These are phyloP conservation scores for Garra rufa DNA, from an alignment of 2,113 vertebrate species.

Conservation along the genomic window DNA sequence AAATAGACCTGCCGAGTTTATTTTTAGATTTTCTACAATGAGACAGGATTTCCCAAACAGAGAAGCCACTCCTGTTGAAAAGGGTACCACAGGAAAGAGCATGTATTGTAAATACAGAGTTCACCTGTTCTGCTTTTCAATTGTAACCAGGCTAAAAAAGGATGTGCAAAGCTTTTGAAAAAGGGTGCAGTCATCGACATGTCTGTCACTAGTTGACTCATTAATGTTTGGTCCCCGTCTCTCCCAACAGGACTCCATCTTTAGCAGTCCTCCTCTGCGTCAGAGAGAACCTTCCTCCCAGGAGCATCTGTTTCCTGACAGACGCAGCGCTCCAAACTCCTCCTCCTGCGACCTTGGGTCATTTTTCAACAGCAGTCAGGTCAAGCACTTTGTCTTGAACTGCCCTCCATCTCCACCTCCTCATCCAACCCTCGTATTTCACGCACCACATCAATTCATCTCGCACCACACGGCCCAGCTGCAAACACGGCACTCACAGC, in stretches of 20 bases:
- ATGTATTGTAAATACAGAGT: too few relatives aligned
- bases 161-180: too few relatives aligned
- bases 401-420: conserved; percentile 77
- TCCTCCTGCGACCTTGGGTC: conserved; percentile 90
- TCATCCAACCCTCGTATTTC: conserved; percentile 82
- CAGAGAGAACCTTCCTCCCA: conserved; percentile 88
- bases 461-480: conserved; percentile 82
- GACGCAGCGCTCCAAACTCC: conserved; percentile 84
- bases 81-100: neutral
- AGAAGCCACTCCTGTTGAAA: neutral
- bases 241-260: conserved; percentile 94
- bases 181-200: too few relatives aligned
- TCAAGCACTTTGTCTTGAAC: conserved; percentile 83
- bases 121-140: too few relatives aligned
- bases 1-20: too few relatives aligned
- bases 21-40: neutral
- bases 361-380: conserved; percentile 89
- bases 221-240: conserved; percentile 9
- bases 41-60: neutral
- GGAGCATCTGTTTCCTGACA: conserved; percentile 85
- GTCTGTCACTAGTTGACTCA: too few relatives aligned
- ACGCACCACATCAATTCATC: conserved; percentile 78
- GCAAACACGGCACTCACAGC: conserved; percentile 79
- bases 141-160: too few relatives aligned
- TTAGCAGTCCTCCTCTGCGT: conserved; percentile 95